Base-by-base conservation (phyloP, 92 coral and sea anemone genomes). In the Zoanthus sociatus region DNA sequence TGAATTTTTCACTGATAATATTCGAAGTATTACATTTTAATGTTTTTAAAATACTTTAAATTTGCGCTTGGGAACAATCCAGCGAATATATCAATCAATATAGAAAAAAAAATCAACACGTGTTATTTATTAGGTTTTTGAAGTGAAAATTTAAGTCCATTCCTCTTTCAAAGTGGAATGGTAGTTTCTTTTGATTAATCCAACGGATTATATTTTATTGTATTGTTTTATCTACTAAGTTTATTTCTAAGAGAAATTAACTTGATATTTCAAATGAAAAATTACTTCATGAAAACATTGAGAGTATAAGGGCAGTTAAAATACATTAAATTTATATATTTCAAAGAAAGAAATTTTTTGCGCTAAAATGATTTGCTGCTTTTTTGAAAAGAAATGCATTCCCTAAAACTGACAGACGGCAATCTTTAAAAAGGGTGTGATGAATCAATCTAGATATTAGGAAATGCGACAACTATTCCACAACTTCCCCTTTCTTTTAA, bases 171-270 rank as follows among this genome's bases (percentile, higher is more conserved):
- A 81, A 81, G 60, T 14, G 85, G 85, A 30, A 20, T 81, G 11
- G 9, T 50, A 50, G 55, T 50, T 81, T 81, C 44, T 68, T 81
- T 32, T 67, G 14, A 44, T 81, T 81, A 81, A 81, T 81, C 85
- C 85, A 81, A 67, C 72, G 85, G 85, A 81, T 66, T 81, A 47
- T 14, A 53, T 81, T 81, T 6, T 48, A 56, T 81, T 81, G 18
- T 81, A 14, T 70, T 9, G 9, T 9, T 58, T 46, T 66, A 81
- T 81, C 85, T 44, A 42, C 64, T 81, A 20, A 45, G 50, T 81
- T 79, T 47, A 61, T 81, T 81, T 81, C 85, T 81, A 42, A 45
- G 20, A 81, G 85, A 81, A 64, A 81, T 81, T 81, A 81, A 81
- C 85, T 44, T 66, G 75, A 81, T 81, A 46, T 81, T 79, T 81